A percentile compares a stretch with the other conserved stretches of the same genome.
phyloP scores from a whole-genome alignment of 2,888 invertebrate species.

The Bellardia bayeri region DNA sequence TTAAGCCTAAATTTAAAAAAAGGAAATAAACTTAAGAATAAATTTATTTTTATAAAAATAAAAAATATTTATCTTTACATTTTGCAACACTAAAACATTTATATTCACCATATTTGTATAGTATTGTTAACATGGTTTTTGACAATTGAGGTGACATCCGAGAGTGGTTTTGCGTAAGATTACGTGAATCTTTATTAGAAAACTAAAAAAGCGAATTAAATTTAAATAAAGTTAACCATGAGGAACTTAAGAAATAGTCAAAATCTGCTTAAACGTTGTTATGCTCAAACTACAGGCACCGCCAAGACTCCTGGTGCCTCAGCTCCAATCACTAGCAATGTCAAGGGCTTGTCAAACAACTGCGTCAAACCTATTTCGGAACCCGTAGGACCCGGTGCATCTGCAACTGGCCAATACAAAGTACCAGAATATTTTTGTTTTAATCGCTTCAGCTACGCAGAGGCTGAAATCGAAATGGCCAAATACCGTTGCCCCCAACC shows the following conservation, averaged over 20 bases:
- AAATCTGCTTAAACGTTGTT: slow-evolving; percentile 71
- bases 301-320: slow-evolving; percentile 65
- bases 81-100: neutral
- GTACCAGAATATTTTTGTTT: slow-evolving; percentile 95
- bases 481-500: slow-evolving; percentile 92
- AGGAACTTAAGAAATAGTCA: slow-evolving; percentile 39
- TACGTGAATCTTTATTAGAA: slow-evolving; percentile 78
- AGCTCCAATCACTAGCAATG: slow-evolving; percentile 82
- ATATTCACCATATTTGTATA: neutral
- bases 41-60: slow-evolving; percentile 69
- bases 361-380: slow-evolving; percentile 85
- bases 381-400: slow-evolving; percentile 82
- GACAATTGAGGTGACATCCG: slow-evolving; percentile 14
- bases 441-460: slow-evolving; percentile 90
- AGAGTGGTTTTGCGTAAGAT: slow-evolving; percentile 68
- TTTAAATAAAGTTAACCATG: slow-evolving; percentile 27
- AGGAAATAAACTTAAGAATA: slow-evolving; percentile 73
- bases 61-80: slow-evolving; percentile 11
- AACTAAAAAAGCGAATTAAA: neutral
- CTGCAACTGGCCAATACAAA: slow-evolving; percentile 88
- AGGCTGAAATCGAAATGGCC: slow-evolving; percentile 94
- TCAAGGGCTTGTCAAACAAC: slow-evolving; percentile 88
- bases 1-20: slow-evolving; percentile 80
- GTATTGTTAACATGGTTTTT: neutral
- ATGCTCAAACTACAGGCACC: slow-evolving; percentile 75